A percentile compares a stretch with the other conserved stretches of the same genome.
These are phyloP conservation scores for Halictus rubicundus DNA, from an alignment of 1,140 invertebrate genomes.

Conservation along the genomic window DNA sequence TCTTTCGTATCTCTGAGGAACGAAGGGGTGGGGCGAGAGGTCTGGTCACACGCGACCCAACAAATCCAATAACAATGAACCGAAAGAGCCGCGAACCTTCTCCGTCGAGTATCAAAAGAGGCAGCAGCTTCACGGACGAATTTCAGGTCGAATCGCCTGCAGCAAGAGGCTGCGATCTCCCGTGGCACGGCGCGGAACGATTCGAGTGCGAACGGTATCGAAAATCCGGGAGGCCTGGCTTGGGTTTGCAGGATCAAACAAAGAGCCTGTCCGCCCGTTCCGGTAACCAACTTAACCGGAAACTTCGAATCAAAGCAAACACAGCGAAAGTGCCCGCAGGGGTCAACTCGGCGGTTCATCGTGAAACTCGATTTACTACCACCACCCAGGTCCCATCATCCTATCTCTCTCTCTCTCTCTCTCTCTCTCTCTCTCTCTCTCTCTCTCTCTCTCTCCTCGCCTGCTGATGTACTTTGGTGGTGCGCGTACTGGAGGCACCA, in stretches of 20 bases:
- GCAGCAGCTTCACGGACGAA: background rate
- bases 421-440: background rate
- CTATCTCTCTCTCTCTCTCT: background rate
- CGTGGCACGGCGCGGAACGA: background rate
- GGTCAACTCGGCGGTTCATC: slow-evolving; percentile 64
- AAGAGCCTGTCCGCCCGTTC: slow-evolving; percentile 57
- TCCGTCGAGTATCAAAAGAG: slow-evolving; percentile 6
- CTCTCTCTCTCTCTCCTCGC: background rate
- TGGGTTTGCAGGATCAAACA: slow-evolving; percentile 40
- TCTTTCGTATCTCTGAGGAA: background rate
- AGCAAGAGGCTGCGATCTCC: background rate
- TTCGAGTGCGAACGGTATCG: slow-evolving; percentile 26
- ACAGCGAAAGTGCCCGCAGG: slow-evolving; percentile 69
- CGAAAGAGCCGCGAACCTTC: background rate
- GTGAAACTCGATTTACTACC: slow-evolving; percentile 68
- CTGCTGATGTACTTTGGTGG: slow-evolving; percentile 1
- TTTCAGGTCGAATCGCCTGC: background rate
- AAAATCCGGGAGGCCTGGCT: slow-evolving; percentile 33
- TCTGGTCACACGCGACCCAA: background rate
- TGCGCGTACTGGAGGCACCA: background rate
- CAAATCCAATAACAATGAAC: slow-evolving; percentile 5
- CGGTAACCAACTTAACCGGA: slow-evolving; percentile 71
- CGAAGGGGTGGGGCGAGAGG: background rate
- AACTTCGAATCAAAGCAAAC: slow-evolving; percentile 75
- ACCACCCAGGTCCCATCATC: background rate